These are phyloP conservation scores for Cotesia typhae DNA, from an alignment of 1,140 invertebrate genomes.

Conservation along the genomic window DNA sequence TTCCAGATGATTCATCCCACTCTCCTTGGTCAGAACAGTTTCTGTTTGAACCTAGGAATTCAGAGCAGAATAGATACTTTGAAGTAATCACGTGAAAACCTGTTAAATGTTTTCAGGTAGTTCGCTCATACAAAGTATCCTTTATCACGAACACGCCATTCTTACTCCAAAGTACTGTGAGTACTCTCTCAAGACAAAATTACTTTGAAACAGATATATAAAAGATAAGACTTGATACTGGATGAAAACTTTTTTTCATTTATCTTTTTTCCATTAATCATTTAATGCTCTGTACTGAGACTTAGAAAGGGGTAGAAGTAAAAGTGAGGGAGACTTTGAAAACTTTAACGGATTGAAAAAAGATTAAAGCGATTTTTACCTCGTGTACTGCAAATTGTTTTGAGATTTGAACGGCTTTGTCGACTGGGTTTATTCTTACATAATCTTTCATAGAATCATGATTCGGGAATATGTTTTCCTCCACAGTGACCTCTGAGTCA, in stretches of 20 bases:
- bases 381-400: conserved; percentile 72
- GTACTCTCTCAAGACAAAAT: neutral
- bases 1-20: conserved; percentile 90
- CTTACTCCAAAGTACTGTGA: neutral
- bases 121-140: conserved; percentile 1
- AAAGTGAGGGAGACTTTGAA: neutral
- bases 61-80: neutral
- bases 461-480: conserved; percentile 77
- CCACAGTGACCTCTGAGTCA: conserved; percentile 74
- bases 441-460: conserved; percentile 73
- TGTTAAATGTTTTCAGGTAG: conserved; percentile 3
- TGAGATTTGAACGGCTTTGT: conserved; percentile 70
- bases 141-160: conserved; percentile 12
- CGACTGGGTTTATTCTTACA: conserved; percentile 73
- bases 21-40: conserved; percentile 76
- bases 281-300: neutral
- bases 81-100: conserved; percentile 15
- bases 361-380: conserved; percentile 55
- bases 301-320: too few species aligned
- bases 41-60: conserved; percentile 70
- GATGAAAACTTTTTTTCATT: neutral
- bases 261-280: conserved; percentile 8
- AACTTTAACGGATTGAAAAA: conserved; percentile 5
- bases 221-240: neutral
- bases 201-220: neutral